Evolutionary conservation across 2,113 vertebrate species (phyloP).

Genomic region (Tauraco erythrolophus): DNA sequence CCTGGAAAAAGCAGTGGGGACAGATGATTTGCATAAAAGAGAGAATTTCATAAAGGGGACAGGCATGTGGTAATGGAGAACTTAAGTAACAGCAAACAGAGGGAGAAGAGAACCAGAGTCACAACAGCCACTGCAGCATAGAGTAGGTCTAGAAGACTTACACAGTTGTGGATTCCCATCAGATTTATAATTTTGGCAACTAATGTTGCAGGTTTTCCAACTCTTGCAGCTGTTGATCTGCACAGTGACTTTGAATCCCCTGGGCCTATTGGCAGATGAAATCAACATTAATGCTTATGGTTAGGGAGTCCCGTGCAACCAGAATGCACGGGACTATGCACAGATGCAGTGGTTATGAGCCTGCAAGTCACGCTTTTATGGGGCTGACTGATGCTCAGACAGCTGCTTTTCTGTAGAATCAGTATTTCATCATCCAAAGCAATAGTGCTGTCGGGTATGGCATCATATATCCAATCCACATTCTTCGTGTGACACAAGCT

Average conservation of each 20-base stretch:
- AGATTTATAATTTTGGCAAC: not conserved
- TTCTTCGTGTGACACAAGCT: not conserved
- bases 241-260: not conserved
- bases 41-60: not conserved
- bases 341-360: not conserved
- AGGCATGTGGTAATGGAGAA: not conserved
- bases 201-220: not conserved
- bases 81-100: not conserved
- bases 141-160: not conserved
- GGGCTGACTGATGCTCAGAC: not conserved
- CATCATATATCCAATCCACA: not conserved
- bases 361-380: not conserved
- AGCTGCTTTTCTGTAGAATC: not conserved
- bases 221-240: not conserved
- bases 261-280: not conserved
- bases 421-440: not conserved
- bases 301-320: not conserved
- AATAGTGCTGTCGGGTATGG: not conserved
- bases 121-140: not conserved
- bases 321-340: not conserved
- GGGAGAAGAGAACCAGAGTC: not conserved
- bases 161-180: not conserved
- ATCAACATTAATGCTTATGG: not conserved
- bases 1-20: not conserved
- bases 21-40: not conserved